phyloP scores from a whole-genome alignment of 2,113 vertebrate genomes.

The Neomonachus schauinslandi region DNA sequence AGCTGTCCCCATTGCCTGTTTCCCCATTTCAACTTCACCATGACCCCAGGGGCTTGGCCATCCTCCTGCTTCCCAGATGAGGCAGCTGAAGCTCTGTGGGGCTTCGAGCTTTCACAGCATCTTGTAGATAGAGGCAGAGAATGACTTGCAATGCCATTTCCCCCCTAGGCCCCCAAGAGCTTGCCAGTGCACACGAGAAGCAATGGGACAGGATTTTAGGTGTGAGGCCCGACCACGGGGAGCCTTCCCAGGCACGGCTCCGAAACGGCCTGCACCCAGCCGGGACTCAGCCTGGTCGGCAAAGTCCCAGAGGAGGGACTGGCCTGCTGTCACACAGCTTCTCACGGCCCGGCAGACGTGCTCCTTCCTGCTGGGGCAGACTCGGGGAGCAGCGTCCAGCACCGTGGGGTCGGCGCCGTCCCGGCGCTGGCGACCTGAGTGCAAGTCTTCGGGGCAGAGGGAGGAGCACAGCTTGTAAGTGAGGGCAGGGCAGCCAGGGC shows the following conservation, averaged over 20 bases:
- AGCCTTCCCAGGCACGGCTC: neutral
- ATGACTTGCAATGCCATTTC: neutral
- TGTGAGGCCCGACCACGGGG: neutral
- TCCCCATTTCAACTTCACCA: neutral
- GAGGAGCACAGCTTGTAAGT: neutral
- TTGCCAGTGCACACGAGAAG: rapidly evolving
- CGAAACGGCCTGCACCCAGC: neutral
- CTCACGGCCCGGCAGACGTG: rapidly evolving
- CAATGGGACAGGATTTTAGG: neutral
- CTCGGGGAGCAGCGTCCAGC: neutral
- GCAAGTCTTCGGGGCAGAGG: too few relatives aligned
- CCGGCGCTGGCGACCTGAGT: rapidly evolving
- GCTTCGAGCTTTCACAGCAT: rapidly evolving
- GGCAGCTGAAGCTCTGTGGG: rapidly evolving
- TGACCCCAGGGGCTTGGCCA: rapidly evolving
- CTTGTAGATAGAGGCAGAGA: rapidly evolving
- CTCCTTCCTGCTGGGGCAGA: neutral
- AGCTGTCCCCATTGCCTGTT: neutral
- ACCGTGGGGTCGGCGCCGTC: neutral
- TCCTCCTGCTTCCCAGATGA: neutral
- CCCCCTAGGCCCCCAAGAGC: neutral
- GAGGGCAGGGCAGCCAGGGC: neutral
- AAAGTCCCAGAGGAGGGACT: neutral
- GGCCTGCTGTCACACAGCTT: neutral
- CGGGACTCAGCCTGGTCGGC: neutral